phyloP scores from a whole-genome alignment of 2,113 vertebrate genomes.

The Thamnophis sirtalis region DNA sequence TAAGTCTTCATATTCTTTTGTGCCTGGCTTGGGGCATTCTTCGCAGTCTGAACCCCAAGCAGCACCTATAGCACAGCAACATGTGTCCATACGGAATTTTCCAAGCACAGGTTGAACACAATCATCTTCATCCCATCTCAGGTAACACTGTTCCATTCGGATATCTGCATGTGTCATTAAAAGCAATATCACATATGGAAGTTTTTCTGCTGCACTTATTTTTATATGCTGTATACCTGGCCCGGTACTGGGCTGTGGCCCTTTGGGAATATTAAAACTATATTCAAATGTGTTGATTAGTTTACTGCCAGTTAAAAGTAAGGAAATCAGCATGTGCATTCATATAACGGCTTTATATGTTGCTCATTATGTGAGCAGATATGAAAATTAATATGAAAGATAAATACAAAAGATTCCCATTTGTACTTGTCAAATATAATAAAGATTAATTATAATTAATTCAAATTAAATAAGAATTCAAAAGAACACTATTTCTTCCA shows the following conservation, averaged over 20 bases:
- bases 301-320: background rate
- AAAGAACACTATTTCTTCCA: background rate
- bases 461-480: background rate
- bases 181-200: background rate
- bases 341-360: background rate
- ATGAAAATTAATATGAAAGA: background rate
- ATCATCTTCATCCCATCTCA: constrained; percentile 72
- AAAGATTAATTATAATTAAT: background rate
- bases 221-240: background rate
- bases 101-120: constrained; percentile 63
- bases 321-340: accelerated
- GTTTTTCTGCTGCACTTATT: background rate
- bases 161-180: constrained; percentile 56
- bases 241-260: no score
- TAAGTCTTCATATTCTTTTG: constrained; percentile 56
- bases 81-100: constrained; percentile 70
- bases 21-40: constrained; percentile 66
- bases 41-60: constrained; percentile 73
- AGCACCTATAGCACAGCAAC: constrained; percentile 74
- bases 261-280: background rate
- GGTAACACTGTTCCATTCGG: constrained; percentile 72
- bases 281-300: background rate
- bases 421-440: background rate
- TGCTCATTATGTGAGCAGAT: background rate
- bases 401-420: background rate